These are phyloP conservation scores for Myotis findleyi DNA, from an alignment of 2,797 vertebrate species.

Conservation along the genomic window DNA sequence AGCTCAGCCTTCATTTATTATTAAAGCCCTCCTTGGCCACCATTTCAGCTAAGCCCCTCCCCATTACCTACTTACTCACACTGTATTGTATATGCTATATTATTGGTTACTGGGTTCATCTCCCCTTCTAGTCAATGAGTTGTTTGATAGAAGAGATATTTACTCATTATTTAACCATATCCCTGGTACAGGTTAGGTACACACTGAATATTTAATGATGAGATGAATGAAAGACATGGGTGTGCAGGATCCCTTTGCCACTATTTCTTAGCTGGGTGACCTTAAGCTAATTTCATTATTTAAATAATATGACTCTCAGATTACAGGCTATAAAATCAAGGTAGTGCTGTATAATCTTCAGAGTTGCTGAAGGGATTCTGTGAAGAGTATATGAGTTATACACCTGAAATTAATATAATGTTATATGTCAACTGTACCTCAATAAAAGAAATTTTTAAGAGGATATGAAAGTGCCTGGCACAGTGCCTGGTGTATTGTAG, in stretches of 20 bases:
- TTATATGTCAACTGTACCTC: background rate
- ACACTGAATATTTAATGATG: background rate
- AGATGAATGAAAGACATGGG: background rate
- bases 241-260: background rate
- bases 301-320: constrained; percentile 6
- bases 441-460: background rate
- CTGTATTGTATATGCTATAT: background rate
- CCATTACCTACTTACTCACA: background rate
- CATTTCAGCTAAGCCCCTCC: background rate
- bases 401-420: background rate
- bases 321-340: background rate
- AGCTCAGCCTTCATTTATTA: background rate
- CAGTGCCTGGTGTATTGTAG: background rate
- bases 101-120: background rate
- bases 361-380: background rate
- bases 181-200: background rate
- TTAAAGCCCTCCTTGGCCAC: background rate
- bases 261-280: background rate
- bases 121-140: background rate
- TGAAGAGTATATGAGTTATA: background rate
- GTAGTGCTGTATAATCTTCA: background rate
- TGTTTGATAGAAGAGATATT: background rate
- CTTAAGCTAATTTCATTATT: constrained; percentile 42
- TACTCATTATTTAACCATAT: background rate
- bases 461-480: background rate